Percentiles rank a stretch among this genome's conserved stretches.
Conservation (phyloP, 2,797 vertebrate species). For the Psittacula derbiana region DNA sequence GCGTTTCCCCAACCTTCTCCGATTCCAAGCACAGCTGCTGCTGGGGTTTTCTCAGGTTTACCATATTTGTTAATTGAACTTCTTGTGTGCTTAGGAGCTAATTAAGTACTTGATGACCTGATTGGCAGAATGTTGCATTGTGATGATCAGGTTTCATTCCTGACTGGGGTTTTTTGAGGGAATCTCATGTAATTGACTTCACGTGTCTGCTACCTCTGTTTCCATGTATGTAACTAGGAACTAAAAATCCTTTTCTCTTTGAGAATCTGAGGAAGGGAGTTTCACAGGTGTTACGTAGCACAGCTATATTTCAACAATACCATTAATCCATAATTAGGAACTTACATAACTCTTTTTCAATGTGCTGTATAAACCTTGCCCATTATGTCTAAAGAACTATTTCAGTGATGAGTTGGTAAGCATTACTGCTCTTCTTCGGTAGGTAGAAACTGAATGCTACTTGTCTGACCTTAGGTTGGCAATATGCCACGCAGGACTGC, state of each 20-base stretch:
- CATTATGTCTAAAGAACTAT: not conserved
- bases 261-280: not conserved
- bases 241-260: not conserved
- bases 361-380: not conserved
- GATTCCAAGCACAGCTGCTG: not conserved
- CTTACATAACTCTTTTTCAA: not conserved
- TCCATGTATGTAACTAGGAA: not conserved
- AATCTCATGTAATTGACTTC: not conserved
- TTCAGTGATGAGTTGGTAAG: not conserved
- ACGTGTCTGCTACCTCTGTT: not conserved
- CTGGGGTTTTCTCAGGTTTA: not conserved
- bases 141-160: not conserved
- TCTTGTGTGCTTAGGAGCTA: not conserved
- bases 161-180: not conserved
- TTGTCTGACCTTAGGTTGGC: not conserved
- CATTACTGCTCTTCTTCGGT: not conserved
- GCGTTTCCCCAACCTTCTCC: not conserved
- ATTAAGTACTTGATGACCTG: not conserved
- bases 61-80: not conserved
- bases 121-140: not conserved
- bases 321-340: not conserved
- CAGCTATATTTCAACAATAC: not conserved
- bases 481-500: not conserved
- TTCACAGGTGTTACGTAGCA: not conserved
- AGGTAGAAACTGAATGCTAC: not conserved